Base-by-base conservation (phyloP, 2,888 invertebrate species). In the Ditula angustiorana region DNA sequence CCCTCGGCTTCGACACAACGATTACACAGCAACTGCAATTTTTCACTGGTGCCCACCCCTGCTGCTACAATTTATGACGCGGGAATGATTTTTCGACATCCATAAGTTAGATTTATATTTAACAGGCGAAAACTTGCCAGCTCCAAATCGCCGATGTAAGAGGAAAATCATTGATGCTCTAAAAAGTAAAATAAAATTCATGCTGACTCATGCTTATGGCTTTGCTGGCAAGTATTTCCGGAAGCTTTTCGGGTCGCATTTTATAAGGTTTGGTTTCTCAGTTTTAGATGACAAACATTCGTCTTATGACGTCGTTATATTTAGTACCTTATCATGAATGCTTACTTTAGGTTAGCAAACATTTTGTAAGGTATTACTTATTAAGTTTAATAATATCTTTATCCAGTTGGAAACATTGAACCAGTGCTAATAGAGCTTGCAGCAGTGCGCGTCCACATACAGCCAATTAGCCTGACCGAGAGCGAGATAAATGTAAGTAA, bases 1-100 rank as follows among this genome's bases (percentile, higher is more conserved):
- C 88, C 88, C 88, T 83, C 84, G 77, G 81, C 80, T 84, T 83
- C 88, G 83, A 84, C 85, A 83, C 80, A 82, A 78, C 84, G 86
- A 87, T 87, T 88, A 88, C 87, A 83, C 76, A 79, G 81, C 81
- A 81, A 81, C 79, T 86, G 88, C 86, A 86, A 90, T 90, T 88
- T 90, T 89, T 90, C 90, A 91, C 83, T 83, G 85, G 78, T 84
- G 82, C 80, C 79, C 84, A 78, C 88, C 88, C 87, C 86, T 80
- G 76, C 72, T 75, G 85, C 82, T 81, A 87, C 85, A 86, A 90
- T 89, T 89, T 90, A 90, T 90, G 89, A 90, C 81, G 82, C 84
- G 79, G 78, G 84, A 86, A 88, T 88, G 87, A 90, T 90, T 90
- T 91, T 88, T 90, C 88, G 89, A 86, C 89, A 87, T 85, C 84